Evolutionary conservation across 1,140 invertebrate genomes (phyloP), one percentile per base, ranked within the genome.

Genomic region (Chionoecetes opilio): DNA sequence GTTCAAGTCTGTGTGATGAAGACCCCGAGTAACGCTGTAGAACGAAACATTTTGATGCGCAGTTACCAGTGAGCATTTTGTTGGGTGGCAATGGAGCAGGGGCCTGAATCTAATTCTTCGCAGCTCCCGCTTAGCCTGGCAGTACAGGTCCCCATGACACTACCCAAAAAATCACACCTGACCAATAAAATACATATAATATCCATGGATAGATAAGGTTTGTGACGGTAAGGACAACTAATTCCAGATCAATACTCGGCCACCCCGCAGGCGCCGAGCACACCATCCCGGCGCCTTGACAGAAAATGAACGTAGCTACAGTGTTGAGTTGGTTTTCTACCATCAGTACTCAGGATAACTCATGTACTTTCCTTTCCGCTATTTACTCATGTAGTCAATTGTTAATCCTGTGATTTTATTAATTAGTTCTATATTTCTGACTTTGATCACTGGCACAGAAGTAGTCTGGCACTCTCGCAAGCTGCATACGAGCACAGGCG

Each of bases 1-100:
- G 29, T 53, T 53, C 21, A 63, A 3, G 34, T 91, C 35, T 75
- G 63, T n/a, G n/a, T 75, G 63, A 2, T 21, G 63, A 21, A 35
- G 31, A 31, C 63, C 31, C 0, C 26, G 46, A 35, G 31, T 91
- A 75, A 34, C 63, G 34, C 6, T 31, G 21, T 32, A 6, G n/a
- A 31, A 93, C 92, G 92, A 93, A 93, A 93, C 92, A 32, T 86
- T 93, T 34, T 93, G 92, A 34, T 9, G 53, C 91, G 46, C 29
- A 38, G 92, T 93, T 93, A 84, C 92, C 92, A 93, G 34, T 21
- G 38, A 29, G 46, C 9, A 9, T 75, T 91, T 91, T 35, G 6
- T 26, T 31, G 63, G 34, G 31, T 34, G 21, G 46, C 17, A 11
- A 0, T 21, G 14, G 14, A 14, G 46, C 5, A 26, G n/a, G 31